Evolutionary conservation across 2,113 vertebrate species (phyloP).

Genomic region (Gadus macrocephalus): DNA sequence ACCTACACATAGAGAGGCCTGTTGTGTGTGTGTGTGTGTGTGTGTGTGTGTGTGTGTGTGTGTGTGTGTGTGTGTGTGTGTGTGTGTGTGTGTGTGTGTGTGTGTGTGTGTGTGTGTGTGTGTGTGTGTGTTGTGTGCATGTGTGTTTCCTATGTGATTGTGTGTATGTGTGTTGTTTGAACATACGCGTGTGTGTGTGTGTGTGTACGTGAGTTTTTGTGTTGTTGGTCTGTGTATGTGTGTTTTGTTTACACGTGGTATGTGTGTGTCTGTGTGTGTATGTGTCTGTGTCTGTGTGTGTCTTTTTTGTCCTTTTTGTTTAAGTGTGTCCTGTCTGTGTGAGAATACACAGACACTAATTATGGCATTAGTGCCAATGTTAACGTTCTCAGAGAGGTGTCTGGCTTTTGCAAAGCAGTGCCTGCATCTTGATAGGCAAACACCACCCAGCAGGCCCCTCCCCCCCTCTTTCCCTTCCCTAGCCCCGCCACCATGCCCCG

Average conservation of each 20-base stretch:
- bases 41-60: neutral
- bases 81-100: neutral
- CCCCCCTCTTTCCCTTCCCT: conserved; percentile 13
- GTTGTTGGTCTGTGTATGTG: conserved; percentile 29
- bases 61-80: no score
- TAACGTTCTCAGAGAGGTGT: conserved; percentile 27
- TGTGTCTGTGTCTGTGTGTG: neutral
- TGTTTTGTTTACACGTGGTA: no score
- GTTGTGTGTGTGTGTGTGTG: neutral
- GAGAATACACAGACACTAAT: conserved; percentile 49
- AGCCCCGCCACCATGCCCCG: conserved; percentile 11
- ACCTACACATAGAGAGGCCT: neutral
- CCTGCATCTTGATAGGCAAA: conserved; percentile 20
- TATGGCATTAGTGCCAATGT: conserved; percentile 46
- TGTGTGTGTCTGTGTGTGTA: neutral
- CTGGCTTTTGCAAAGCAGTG: conserved; percentile 27
- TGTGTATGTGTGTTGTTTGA: no score
- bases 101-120: conserved; percentile 15
- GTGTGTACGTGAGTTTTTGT: neutral
- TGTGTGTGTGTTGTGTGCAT: neutral
- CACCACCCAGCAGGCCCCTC: neutral
- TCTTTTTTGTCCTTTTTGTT: conserved; percentile 10
- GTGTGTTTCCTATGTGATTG: neutral
- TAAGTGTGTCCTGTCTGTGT: conserved; percentile 28
- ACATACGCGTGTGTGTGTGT: no score